A percentile compares a stretch with the other conserved stretches of the same genome.
Evolutionary conservation across 2,888 invertebrate species (phyloP).

Genomic region (Cacoxenus indagator): DNA sequence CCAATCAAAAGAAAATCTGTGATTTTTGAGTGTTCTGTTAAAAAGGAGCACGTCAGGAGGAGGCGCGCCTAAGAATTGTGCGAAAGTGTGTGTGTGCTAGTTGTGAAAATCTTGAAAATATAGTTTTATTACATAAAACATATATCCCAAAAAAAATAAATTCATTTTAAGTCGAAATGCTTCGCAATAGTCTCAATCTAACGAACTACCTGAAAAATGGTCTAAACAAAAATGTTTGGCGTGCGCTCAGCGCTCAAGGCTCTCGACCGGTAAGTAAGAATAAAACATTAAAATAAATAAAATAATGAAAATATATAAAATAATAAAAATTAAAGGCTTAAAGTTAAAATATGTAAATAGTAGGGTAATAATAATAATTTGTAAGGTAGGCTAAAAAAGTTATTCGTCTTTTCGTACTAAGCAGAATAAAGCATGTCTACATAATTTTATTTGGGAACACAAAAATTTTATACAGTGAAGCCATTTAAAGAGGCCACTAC

Average conservation of each 20-base stretch:
- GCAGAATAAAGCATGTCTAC: too few species aligned
- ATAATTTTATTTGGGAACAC: too few species aligned
- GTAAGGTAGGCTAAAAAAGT: too few species aligned
- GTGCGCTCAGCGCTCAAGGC: slow-evolving; percentile 50
- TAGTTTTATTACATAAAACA: neutral
- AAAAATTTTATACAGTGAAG: too few species aligned
- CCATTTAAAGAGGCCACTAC: too few species aligned
- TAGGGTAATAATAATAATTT: too few species aligned
- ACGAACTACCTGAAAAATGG: slow-evolving; percentile 43
- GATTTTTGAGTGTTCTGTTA: slow-evolving; percentile 29
- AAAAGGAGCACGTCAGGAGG: neutral
- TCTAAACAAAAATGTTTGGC: slow-evolving; percentile 45
- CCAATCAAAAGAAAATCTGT: slow-evolving; percentile 37
- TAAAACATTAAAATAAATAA: neutral
- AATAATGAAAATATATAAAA: neutral
- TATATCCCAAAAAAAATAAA: neutral
- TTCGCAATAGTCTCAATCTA: slow-evolving; percentile 44
- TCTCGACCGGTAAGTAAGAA: slow-evolving; percentile 55
- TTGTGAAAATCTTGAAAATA: neutral
- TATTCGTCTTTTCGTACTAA: too few species aligned
- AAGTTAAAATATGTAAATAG: neutral
- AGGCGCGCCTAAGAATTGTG: neutral
- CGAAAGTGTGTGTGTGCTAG: neutral
- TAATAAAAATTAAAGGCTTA: neutral
- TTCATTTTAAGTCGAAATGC: slow-evolving; percentile 37